These are phyloP conservation scores for Prunella fulvescens DNA, from an alignment of 2,113 vertebrate species.

Conservation along the genomic window DNA sequence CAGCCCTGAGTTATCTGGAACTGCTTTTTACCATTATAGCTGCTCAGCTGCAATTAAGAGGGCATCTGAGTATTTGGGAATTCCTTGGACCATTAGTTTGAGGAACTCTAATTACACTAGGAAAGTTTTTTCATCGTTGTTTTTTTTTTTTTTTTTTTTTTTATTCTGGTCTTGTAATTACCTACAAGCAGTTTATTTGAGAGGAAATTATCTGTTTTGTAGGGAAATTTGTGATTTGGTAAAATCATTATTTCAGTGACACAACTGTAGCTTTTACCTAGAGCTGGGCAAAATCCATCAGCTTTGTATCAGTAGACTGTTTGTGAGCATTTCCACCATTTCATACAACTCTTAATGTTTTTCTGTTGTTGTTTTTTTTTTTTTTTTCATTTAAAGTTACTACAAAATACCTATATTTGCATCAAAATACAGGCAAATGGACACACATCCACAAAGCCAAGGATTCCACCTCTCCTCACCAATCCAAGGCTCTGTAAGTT, in stretches of 20 bases:
- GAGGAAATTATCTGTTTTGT: constrained; percentile 15
- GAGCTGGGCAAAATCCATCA: not conserved
- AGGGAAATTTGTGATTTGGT: constrained; percentile 3
- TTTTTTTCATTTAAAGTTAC: not conserved
- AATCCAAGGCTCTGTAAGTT: not conserved
- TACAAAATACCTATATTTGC: not conserved
- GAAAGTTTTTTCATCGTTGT: not conserved
- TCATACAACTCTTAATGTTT: not conserved
- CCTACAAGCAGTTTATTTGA: constrained; percentile 52
- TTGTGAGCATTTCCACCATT: not conserved
- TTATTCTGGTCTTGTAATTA: constrained; percentile 67
- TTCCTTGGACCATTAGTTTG: constrained; percentile 69
- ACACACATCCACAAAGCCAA: not conserved
- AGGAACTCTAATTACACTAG: constrained; percentile 50
- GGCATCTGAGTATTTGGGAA: constrained; percentile 71
- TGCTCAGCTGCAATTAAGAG: constrained; percentile 71
- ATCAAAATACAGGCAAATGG: not conserved
- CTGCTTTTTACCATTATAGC: constrained; percentile 60
- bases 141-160: not conserved
- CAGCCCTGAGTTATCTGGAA: constrained; percentile 64
- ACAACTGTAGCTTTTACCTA: not conserved
- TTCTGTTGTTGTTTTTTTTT: not conserved
- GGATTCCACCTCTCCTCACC: not conserved
- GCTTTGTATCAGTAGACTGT: not conserved
- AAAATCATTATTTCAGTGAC: not conserved